Conservation (phyloP, 2,797 vertebrate genomes). For the Tamandua tetradactyla region DNA sequence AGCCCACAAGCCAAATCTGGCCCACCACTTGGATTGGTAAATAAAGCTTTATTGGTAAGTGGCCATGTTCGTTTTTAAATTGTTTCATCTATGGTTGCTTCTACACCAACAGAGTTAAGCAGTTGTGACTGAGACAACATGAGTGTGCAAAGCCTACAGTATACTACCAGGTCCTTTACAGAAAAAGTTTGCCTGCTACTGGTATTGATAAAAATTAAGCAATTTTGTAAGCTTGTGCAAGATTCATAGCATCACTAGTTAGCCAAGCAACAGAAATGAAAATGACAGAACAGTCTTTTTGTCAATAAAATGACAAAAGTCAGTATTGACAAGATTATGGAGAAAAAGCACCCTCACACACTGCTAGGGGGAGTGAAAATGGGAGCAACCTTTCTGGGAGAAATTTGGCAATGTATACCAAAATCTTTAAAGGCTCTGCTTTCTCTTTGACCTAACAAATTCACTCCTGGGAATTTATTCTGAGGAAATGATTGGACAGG, state of each 20-base stretch:
- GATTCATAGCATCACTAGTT: neutral
- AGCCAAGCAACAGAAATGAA: neutral
- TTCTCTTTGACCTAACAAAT: neutral
- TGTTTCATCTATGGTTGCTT: neutral
- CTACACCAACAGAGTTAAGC: neutral
- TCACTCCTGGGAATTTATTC: neutral
- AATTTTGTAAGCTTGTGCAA: neutral
- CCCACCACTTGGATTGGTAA: neutral
- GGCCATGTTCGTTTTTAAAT: neutral
- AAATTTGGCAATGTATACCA: constrained; percentile 8
- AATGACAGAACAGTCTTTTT: neutral
- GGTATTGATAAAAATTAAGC: neutral
- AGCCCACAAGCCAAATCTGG: neutral
- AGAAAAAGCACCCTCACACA: neutral
- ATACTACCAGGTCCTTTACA: neutral
- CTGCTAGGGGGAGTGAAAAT: neutral
- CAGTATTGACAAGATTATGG: neutral
- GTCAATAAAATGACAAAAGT: neutral
- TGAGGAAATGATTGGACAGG: neutral
- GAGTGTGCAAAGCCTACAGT: neutral
- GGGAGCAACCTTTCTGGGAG: neutral
- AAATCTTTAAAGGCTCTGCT: neutral
- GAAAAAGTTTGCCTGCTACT: neutral
- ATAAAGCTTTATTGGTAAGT: neutral
- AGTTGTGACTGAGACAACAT: neutral